A percentile compares a stretch with the other conserved stretches of the same genome.
Conservation (phyloP, 2,888 invertebrate genomes). For the Druceiella hillmani region DNA sequence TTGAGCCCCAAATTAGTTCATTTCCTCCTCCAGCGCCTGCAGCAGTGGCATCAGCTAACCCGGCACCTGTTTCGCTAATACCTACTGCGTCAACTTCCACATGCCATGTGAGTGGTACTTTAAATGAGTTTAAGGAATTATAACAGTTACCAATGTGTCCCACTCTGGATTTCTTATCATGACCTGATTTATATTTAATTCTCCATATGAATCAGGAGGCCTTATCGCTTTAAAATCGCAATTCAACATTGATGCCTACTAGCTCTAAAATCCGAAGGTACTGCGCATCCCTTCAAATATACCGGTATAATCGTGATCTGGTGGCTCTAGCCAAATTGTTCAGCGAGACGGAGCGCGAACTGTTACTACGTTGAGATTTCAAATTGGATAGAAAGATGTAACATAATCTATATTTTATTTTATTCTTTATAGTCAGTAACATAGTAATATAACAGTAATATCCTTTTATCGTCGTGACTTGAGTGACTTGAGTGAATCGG, state of each 20-base stretch:
- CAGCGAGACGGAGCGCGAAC: conserved; percentile 73
- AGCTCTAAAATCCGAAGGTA: conserved; percentile 87
- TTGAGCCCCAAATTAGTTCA: conserved; percentile 22
- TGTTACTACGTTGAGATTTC: conserved; percentile 91
- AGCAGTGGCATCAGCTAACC: conserved; percentile 11
- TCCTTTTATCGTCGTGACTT: too few relatives aligned
- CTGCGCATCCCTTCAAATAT: conserved; percentile 78
- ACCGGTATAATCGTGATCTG: conserved; percentile 92
- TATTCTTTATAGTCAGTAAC: too few relatives aligned
- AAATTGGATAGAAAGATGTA: conserved; percentile 87
- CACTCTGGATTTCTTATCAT: conserved; percentile 78
- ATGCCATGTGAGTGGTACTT: conserved; percentile 32
- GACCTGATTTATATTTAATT: conserved; percentile 90
- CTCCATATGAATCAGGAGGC: conserved; percentile 90
- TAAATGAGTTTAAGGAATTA: too few relatives aligned
- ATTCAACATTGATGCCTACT: conserved; percentile 90
- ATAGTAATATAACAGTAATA: too few relatives aligned
- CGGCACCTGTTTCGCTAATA: conserved; percentile 24
- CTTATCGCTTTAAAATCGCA: conserved; percentile 80
- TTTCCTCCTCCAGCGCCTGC: conserved; percentile 12
- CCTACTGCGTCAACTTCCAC: conserved; percentile 22
- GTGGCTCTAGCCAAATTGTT: conserved; percentile 91
- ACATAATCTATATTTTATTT: conserved; percentile 49
- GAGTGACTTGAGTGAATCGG: too few relatives aligned
- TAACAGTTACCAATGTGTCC: conserved; percentile 54